Base-by-base conservation (phyloP, 1,140 invertebrate genomes). In the Octopus sinensis region DNA sequence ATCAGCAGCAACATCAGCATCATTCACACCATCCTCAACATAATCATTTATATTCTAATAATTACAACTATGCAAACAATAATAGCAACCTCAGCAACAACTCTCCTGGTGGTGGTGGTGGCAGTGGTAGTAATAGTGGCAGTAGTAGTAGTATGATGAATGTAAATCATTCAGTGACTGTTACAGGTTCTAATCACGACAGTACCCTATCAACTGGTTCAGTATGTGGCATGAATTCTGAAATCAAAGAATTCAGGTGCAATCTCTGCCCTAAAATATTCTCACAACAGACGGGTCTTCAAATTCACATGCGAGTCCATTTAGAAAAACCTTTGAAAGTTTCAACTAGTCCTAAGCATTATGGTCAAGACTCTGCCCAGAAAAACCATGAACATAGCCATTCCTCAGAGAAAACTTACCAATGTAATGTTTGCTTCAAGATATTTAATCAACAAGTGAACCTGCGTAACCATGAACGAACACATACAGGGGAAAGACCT, bases 321-420 rank as follows among this genome's bases (percentile, higher is more conserved):
- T 80, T 78, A 10, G 52, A 78, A 5, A 89, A 92, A 79, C 84
- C 87, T 1, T 92, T 92, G 86, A 82, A 92, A 51, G 96, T 96
- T 0, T 91, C 96, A n/a, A 96, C 96, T 0, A 96, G 95, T 76
- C 30, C 54, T 4, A 84, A 84, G 54, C 56, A 13, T 6, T 82
- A 81, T 52, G 56, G 71, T 12, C 76, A 54, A 4, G 77, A 80
- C 53, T 53, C 73, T 87, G 97, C 96, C 3, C 91, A 98, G 54
- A 97, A 98, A 91, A 98, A 96, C 1, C 97, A 99, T 89, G 92
- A 98, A 68, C 92, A 76, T 12, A 82, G 73, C 13, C 83, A 82
- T 51, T 82, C 83, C 7, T 79, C 75, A 7, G 53, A 82, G 7
- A 84, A 82, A 62, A 73, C 78, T 52, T 81, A 76, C 78, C 76